Conservation (phyloP, 2,888 invertebrate species). For the Cybosia mesomella region DNA sequence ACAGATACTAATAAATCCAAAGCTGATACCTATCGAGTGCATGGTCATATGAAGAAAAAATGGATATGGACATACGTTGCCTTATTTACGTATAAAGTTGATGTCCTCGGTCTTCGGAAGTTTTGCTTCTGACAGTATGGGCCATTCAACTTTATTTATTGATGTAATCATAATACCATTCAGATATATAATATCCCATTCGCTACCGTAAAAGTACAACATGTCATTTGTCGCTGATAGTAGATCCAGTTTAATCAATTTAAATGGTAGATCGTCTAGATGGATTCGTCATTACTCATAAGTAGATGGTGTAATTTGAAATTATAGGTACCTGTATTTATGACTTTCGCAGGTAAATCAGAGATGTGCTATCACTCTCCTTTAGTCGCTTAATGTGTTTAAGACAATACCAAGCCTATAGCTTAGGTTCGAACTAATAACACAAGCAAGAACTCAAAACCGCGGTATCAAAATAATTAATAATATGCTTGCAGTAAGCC, state of each 20-base stretch:
- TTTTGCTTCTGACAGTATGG: slow-evolving; percentile 46
- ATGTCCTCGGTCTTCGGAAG: slow-evolving; percentile 51
- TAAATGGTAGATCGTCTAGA: neutral
- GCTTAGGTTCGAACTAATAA: too few species aligned
- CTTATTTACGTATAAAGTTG: slow-evolving; percentile 35
- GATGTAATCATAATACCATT: slow-evolving; percentile 45
- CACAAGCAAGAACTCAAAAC: too few species aligned
- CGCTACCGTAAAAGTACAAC: slow-evolving; percentile 43
- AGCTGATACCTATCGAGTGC: neutral
- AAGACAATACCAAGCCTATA: neutral
- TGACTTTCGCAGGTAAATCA: neutral
- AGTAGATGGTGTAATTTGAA: neutral
- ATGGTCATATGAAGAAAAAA: neutral
- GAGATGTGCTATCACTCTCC: neutral
- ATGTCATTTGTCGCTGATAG: slow-evolving; percentile 43
- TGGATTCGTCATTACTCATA: slow-evolving; percentile 24
- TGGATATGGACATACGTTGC: neutral
- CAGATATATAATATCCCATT: slow-evolving; percentile 58
- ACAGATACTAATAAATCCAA: neutral
- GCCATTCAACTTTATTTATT: slow-evolving; percentile 60
- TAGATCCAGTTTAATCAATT: slow-evolving; percentile 51
- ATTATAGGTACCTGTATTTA: neutral
- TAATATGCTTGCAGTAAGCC: too few species aligned
- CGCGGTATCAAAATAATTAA: too few species aligned
- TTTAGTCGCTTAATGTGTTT: neutral